These are phyloP conservation scores for Prorops nasuta DNA, from an alignment of 1,140 invertebrate genomes.

Conservation along the genomic window DNA sequence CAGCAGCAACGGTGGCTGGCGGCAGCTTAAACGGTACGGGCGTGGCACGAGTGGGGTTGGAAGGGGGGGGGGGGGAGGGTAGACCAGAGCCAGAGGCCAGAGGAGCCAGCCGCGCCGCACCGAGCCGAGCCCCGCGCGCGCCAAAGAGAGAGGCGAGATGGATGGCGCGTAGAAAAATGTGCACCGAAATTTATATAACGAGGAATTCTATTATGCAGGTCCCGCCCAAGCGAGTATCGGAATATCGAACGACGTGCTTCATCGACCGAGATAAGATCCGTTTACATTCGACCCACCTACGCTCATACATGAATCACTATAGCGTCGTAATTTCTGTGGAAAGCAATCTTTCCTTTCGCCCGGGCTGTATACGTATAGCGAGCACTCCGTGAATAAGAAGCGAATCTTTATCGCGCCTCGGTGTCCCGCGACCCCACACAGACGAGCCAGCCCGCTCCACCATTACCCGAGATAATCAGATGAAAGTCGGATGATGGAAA, in stretches of 20 bases:
- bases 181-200: conserved; percentile 35
- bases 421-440: not conserved
- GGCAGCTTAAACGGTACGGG: no score
- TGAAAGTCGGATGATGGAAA: not conserved
- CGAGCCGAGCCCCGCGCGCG: no score
- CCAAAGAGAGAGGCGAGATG: conserved; percentile 17
- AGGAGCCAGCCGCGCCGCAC: no score
- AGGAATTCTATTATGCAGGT: conserved; percentile 32
- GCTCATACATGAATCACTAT: conserved; percentile 24
- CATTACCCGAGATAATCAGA: not conserved
- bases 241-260: conserved; percentile 32
- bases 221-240: conserved; percentile 14
- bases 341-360: conserved; percentile 29
- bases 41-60: no score
- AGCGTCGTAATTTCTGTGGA: conserved; percentile 23
- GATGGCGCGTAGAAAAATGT: conserved; percentile 31
- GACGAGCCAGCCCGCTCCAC: not conserved
- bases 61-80: no score
- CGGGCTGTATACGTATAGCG: not conserved
- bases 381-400: not conserved
- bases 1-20: no score
- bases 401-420: not conserved
- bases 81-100: no score
- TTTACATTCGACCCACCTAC: conserved; percentile 21
- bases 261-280: conserved; percentile 35